phyloP scores from a whole-genome alignment of 2,113 vertebrate species.

The Bujurquina vittata region DNA sequence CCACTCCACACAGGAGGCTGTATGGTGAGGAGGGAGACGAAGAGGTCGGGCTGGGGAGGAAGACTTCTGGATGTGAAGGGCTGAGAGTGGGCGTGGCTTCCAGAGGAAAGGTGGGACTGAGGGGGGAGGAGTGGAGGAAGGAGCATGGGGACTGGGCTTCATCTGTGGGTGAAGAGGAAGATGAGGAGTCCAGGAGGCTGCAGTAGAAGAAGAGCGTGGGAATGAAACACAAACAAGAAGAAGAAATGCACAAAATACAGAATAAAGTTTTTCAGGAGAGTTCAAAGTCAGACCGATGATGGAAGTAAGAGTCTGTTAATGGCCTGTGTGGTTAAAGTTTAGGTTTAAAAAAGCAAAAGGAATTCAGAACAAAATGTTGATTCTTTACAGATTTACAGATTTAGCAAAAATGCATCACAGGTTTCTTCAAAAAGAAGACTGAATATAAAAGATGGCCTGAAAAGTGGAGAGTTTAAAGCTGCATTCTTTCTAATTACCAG shows the following conservation, averaged over 20 bases:
- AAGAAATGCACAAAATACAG: not conserved
- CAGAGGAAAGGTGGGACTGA: slow-evolving; percentile 55
- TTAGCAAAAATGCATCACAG: not conserved
- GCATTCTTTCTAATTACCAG: not conserved
- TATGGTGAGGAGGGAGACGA: slow-evolving; percentile 54
- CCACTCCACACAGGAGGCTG: slow-evolving; percentile 63
- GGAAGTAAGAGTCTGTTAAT: not conserved
- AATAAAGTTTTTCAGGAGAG: not conserved
- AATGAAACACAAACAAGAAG: not conserved
- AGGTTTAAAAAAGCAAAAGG: too few species aligned
- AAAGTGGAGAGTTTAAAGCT: not conserved
- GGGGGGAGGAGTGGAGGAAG: slow-evolving; percentile 54
- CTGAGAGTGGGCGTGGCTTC: slow-evolving; percentile 60
- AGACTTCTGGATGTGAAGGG: slow-evolving; percentile 58
- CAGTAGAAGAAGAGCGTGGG: slow-evolving; percentile 6
- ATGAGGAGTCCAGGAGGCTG: slow-evolving; percentile 60
- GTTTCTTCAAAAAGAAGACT: not conserved
- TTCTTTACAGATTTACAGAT: too few species aligned
- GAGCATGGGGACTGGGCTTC: slow-evolving; percentile 56
- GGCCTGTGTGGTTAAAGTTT: fast-evolving
- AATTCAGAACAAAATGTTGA: too few species aligned
- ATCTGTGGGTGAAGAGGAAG: slow-evolving; percentile 35
- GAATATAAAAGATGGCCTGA: too few species aligned
- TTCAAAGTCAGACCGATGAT: too few species aligned
- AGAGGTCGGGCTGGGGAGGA: slow-evolving; percentile 51